phyloP scores from a whole-genome alignment of 2,797 vertebrate genomes.

The Sebastes dallii region DNA sequence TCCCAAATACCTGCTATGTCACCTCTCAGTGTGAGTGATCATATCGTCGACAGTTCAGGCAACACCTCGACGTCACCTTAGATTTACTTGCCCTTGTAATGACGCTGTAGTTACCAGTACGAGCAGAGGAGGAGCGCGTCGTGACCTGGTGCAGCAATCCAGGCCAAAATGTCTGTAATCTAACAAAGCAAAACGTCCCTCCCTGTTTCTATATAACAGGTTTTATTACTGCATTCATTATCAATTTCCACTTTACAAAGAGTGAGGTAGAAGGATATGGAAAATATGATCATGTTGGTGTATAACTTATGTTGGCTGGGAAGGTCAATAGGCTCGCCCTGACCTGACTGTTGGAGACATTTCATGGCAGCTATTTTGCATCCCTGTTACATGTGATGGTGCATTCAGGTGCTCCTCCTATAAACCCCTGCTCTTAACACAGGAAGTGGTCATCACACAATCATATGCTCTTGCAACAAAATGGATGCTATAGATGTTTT shows the following conservation, averaged over 20 bases:
- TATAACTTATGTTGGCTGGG: neutral
- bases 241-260: neutral
- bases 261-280: neutral
- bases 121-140: neutral
- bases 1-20: slow-evolving; percentile 35
- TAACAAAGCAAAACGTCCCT: neutral
- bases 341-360: neutral
- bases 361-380: neutral
- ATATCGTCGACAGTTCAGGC: slow-evolving; percentile 31
- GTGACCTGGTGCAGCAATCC: slow-evolving; percentile 2
- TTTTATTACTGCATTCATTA: neutral
- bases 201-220: neutral
- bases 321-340: neutral
- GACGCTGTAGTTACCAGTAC: neutral
- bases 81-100: slow-evolving; percentile 18
- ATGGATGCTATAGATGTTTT: slow-evolving; percentile 18
- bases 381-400: neutral
- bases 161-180: neutral
- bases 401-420: slow-evolving; percentile 14
- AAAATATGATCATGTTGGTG: neutral
- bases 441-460: neutral
- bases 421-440: neutral
- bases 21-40: slow-evolving; percentile 52
- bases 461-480: slow-evolving; percentile 1
- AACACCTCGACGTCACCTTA: slow-evolving; percentile 38